Evolutionary conservation across 2,797 vertebrate genomes (phyloP).

Genomic region (Discoglossus pictus): DNA sequence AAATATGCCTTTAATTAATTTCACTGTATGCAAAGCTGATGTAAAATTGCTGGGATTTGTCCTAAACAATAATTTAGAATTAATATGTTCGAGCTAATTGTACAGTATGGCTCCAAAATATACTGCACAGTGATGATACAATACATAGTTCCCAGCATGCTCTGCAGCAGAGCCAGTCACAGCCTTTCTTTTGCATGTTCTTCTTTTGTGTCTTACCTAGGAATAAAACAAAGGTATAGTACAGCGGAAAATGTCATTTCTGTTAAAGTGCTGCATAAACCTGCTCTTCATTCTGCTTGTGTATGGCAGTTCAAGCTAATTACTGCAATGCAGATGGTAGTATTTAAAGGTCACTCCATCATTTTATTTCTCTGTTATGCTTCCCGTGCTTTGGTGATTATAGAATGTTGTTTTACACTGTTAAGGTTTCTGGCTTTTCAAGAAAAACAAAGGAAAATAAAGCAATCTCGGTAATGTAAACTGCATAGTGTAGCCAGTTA

Average conservation of each 20-base stretch:
- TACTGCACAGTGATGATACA: too few species aligned
- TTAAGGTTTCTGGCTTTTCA: conserved; percentile 53
- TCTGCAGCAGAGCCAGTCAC: too few species aligned
- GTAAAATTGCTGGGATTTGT: too few species aligned
- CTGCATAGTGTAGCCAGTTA: not conserved
- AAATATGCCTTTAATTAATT: too few species aligned
- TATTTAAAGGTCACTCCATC: conserved; percentile 53
- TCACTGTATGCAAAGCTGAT: too few species aligned
- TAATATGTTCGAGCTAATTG: too few species aligned
- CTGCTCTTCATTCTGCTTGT: conserved; percentile 47
- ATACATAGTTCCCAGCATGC: too few species aligned
- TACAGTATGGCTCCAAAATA: too few species aligned
- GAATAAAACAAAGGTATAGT: conserved; percentile 52
- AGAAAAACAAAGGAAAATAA: conserved; percentile 54
- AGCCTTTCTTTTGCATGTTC: conserved; percentile 48
- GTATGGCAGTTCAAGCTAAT: conserved; percentile 55
- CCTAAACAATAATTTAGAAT: too few species aligned
- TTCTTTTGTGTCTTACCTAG: conserved; percentile 37
- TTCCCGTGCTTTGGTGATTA: conserved; percentile 56
- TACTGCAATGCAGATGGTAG: conserved; percentile 53
- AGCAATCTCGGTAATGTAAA: conserved; percentile 48
- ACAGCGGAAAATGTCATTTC: conserved; percentile 50
- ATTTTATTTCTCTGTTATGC: conserved; percentile 50
- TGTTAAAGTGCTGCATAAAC: conserved; percentile 47
- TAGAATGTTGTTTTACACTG: conserved; percentile 52